phyloP scores from a whole-genome alignment of 1,140 invertebrate genomes.

The Zaprionus camerounensis region DNA sequence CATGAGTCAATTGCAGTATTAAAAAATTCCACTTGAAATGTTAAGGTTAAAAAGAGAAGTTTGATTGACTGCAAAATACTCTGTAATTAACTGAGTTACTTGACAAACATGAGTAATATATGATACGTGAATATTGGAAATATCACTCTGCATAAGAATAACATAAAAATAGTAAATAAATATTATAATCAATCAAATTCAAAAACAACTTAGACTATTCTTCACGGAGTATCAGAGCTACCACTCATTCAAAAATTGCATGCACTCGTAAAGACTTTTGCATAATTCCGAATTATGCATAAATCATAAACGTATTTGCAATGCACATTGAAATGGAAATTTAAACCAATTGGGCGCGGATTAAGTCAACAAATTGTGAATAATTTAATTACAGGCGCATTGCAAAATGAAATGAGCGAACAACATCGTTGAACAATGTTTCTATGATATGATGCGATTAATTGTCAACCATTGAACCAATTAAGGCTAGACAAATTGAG shows the following conservation, averaged over 20 bases:
- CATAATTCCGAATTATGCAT: not conserved
- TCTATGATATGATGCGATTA: not conserved
- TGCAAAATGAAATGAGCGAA: not conserved
- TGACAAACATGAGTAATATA: too few relatives aligned
- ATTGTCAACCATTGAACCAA: not conserved
- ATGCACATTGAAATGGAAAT: not conserved
- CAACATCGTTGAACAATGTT: not conserved
- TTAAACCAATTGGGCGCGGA: not conserved
- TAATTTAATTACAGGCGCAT: not conserved
- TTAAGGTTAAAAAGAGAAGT: not conserved
- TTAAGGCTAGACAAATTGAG: not conserved
- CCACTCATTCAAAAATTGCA: not conserved
- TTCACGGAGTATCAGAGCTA: not conserved
- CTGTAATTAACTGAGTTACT: not conserved
- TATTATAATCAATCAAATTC: too few relatives aligned
- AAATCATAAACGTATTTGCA: not conserved
- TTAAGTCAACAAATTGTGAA: not conserved
- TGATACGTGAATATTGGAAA: too few relatives aligned
- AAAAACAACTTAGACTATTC: not conserved
- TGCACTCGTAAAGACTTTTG: not conserved
- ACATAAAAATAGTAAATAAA: not conserved
- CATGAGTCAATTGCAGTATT: conserved; percentile 8
- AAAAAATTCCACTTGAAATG: not conserved
- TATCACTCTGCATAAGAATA: not conserved
- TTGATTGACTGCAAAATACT: not conserved